Evolutionary conservation across 2,888 invertebrate genomes (phyloP), one percentile per base, ranked within the genome.

Genomic region (Sphaeridia pumilis): DNA sequence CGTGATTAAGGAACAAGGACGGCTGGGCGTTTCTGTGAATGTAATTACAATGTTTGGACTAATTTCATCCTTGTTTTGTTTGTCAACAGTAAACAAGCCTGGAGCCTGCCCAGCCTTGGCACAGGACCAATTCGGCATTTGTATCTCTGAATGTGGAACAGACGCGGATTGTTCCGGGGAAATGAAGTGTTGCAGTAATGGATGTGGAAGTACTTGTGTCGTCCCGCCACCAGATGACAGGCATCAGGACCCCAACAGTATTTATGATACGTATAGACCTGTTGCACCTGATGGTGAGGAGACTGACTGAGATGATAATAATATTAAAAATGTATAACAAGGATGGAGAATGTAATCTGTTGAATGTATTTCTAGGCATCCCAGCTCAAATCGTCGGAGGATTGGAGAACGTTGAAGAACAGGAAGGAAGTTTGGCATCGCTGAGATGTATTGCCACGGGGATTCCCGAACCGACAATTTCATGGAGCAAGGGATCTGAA

Each of bases 101-200:
- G 84, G 84, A 3, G 70, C 70, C 25, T 85, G 84, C 66, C 84
- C 84, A 2, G 67, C 65, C 42, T 67, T 76, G 21, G 70, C 64
- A 5, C 57, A 70, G 7, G 69, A 69, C 45, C 70, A 71, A 10
- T 67, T 70, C n/a, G 70, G 70, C 49, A 69, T 73, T 43, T 89
- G 90, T 68, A 78, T 76, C 7, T 74, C 74, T 28, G 82, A 85
- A 69, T 92, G 92, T 67, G 72, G 75, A 56, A 79, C 79, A 49
- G 92, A 92, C 69, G 84, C 85, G 0, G 86, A 88, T 67, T 93
- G 92, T 68, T 71, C 78, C 14, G 81, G 79, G 28, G 78, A 79
- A 24, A 76, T 79, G 68, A 92, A 90, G 71, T 92, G 92, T 69
- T 93, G 92, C 70, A 71, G 72, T 58, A 80, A 80, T 65, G 86